Evolutionary conservation across 1,140 invertebrate species (phyloP), one percentile per base, ranked within the genome.

Genomic region (Drosophila ambigua): DNA sequence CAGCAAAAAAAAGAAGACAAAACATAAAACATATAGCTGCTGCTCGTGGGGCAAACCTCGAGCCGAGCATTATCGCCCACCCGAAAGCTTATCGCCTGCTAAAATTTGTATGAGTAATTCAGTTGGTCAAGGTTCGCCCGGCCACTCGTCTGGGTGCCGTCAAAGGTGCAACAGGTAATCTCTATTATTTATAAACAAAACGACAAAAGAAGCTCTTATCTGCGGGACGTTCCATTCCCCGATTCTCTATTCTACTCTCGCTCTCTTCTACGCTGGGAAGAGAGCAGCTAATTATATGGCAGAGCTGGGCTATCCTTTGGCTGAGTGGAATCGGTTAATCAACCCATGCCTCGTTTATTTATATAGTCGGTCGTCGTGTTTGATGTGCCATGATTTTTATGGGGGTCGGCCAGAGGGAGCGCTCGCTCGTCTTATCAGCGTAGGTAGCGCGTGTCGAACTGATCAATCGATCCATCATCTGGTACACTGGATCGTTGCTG

Each of bases 31-130:
- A n/a, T n/a, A n/a, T n/a, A n/a, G n/a, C n/a, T n/a, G n/a, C n/a
- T n/a, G n/a, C n/a, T n/a, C n/a, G n/a, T n/a, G n/a, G 16, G 35
- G 20, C 11, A 54, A 39, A 39, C 35, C 35, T 39, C 11, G 35
- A 13, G 35, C 26, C 6, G 35, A 50, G 26, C 49, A 52, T 79
- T 54, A 69, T 62, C 23, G 44, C 39, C 11, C 41, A 51, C 46
- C 51, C 55, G n/a, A 39, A 39, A 39, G 35, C 72, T 81, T 85
- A 85, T 85, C 81, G 44, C 39, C 63, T 15, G 51, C 58, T 57
- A 73, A 65, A 54, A 24, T 77, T 77, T 79, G 13, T 79, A 88
- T 89, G 83, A 89, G 84, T 88, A 89, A 88, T 88, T 83, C 79
- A 58, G 57, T 68, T 84, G 84, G 84, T 89, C 76, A 88, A 89